phyloP scores from a whole-genome alignment of 2,797 vertebrate species.

The Pseudotriccus pelzelni region DNA sequence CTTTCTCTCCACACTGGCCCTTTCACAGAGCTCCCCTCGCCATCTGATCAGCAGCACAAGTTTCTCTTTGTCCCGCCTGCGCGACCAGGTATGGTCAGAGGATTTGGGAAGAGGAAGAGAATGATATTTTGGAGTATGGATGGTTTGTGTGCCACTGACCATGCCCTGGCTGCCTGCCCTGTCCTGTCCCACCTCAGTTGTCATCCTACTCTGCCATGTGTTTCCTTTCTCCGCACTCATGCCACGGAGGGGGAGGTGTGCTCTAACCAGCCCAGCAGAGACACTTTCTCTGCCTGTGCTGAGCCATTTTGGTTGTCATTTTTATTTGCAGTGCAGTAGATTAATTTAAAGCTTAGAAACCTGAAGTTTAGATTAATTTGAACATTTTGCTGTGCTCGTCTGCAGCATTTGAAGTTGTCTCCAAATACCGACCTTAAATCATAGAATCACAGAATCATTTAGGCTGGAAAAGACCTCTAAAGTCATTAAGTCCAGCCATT shows the following conservation, averaged over 20 bases:
- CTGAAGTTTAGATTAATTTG: neutral
- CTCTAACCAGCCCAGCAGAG: neutral
- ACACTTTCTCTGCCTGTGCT: neutral
- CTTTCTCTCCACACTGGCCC: neutral
- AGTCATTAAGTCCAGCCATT: neutral
- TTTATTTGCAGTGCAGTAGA: neutral
- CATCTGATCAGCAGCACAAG: neutral
- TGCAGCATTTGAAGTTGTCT: neutral
- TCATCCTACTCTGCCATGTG: neutral
- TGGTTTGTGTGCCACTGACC: neutral
- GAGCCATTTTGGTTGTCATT: neutral
- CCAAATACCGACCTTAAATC: neutral
- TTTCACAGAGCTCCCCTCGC: neutral
- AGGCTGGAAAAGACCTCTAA: neutral
- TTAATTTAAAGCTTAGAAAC: neutral
- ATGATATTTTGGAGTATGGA: neutral
- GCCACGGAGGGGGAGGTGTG: neutral
- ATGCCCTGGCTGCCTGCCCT: neutral
- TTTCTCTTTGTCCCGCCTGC: neutral
- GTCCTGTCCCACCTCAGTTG: slow-evolving; percentile 11
- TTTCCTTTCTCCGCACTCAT: neutral
- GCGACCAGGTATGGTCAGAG: neutral
- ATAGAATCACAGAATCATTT: neutral
- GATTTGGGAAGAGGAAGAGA: neutral
- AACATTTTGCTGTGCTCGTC: neutral